phyloP scores from a whole-genome alignment of 2,113 vertebrate species.

The Stegostoma tigrinum region DNA sequence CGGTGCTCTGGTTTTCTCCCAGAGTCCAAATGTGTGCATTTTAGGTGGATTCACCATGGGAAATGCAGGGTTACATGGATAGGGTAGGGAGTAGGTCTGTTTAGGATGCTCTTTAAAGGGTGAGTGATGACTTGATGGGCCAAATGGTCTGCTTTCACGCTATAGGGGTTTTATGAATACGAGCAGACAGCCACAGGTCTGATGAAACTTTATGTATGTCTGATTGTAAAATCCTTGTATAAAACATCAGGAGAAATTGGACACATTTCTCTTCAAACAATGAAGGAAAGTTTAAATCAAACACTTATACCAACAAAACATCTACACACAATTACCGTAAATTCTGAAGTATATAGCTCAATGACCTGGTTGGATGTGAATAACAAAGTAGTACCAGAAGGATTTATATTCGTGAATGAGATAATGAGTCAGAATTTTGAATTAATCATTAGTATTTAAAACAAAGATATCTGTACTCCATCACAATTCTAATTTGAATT shows the following conservation, averaged over 20 bases:
- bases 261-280: not conserved
- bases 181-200: not conserved
- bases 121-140: too few species aligned
- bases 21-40: too few species aligned
- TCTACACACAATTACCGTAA: not conserved
- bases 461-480: not conserved
- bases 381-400: not conserved
- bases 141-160: too few species aligned
- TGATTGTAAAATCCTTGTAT: not conserved
- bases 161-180: too few species aligned
- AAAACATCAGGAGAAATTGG: not conserved
- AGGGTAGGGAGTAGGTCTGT: too few species aligned
- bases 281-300: not conserved
- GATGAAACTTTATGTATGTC: not conserved
- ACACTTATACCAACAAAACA: not conserved
- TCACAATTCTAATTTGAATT: not conserved
- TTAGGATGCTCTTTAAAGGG: too few species aligned
- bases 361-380: not conserved
- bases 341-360: not conserved
- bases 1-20: too few species aligned
- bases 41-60: too few species aligned
- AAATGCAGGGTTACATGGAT: too few species aligned
- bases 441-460: not conserved
- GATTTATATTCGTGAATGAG: not conserved
- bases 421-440: not conserved